Conservation (phyloP, 2,888 invertebrate species). For the Tachina lurida region DNA sequence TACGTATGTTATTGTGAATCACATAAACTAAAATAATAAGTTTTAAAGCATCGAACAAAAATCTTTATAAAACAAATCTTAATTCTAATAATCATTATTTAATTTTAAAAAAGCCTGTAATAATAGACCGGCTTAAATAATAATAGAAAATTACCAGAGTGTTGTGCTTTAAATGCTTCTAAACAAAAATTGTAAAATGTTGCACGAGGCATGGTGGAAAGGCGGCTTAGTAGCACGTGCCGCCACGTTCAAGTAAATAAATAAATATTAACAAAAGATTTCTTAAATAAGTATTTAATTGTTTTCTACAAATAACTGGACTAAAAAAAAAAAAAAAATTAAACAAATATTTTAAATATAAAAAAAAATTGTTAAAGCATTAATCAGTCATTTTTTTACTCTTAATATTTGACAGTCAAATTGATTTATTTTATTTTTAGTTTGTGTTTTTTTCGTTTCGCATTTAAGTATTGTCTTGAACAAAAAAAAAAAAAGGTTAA, state of each 20-base stretch:
- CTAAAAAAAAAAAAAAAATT: background rate
- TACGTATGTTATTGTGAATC: too few relatives aligned
- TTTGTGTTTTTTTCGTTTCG: background rate
- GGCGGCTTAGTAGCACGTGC: conserved; percentile 51
- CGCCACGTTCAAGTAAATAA: conserved; percentile 30
- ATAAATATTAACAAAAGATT: conserved; percentile 38
- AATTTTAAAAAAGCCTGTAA: background rate
- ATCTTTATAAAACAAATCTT: background rate
- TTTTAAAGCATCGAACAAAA: background rate
- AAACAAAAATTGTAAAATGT: background rate
- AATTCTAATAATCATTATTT: conserved; percentile 3
- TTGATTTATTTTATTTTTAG: conserved; percentile 17
- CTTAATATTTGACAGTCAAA: conserved; percentile 47
- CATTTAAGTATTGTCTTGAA: conserved; percentile 4
- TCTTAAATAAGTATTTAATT: background rate
- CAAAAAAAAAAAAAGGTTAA: conserved; percentile 29
- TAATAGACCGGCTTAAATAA: background rate
- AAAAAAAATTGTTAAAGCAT: conserved; percentile 23
- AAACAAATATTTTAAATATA: background rate
- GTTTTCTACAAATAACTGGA: background rate
- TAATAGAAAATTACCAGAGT: background rate
- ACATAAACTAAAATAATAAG: too few relatives aligned
- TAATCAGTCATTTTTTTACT: conserved; percentile 36
- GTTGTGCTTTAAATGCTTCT: background rate
- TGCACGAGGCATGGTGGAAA: background rate